These are phyloP conservation scores for Hydroisotoma schaefferi DNA, from an alignment of 2,888 invertebrate genomes.

Conservation along the genomic window DNA sequence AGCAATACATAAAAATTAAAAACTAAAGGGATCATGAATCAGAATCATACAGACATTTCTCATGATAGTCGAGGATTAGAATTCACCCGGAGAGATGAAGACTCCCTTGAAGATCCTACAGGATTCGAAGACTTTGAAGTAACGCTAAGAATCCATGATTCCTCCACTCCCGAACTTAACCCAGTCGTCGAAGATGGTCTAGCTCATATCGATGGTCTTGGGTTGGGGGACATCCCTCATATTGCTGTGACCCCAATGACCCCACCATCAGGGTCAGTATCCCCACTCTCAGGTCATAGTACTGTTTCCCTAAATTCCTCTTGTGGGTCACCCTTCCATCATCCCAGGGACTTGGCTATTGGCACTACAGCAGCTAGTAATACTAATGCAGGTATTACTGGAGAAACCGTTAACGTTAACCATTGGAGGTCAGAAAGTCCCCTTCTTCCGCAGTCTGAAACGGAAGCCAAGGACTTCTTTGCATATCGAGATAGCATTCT, in stretches of 20 bases:
- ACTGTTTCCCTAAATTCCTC: conserved; percentile 41
- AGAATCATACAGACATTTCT: too few relatives aligned
- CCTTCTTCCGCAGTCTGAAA: conserved; percentile 52
- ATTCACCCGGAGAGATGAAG: conserved; percentile 42
- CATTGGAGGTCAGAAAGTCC: conserved; percentile 44
- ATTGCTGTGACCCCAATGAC: conserved; percentile 47
- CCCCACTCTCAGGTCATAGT: conserved; percentile 37
- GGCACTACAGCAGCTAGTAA: conserved; percentile 18
- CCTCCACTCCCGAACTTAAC: not conserved
- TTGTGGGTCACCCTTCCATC: conserved; percentile 18
- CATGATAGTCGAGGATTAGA: too few relatives aligned
- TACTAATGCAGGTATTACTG: conserved; percentile 24
- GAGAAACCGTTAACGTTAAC: not conserved
- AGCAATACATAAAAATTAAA: too few relatives aligned
- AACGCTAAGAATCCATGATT: conserved; percentile 48
- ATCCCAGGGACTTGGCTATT: conserved; percentile 12
- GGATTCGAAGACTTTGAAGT: conserved; percentile 48
- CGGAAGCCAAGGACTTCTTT: conserved; percentile 67
- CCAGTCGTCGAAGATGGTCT: not conserved
- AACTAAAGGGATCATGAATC: too few relatives aligned
- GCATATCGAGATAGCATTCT: conserved; percentile 70
- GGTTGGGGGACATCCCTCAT: conserved; percentile 29
- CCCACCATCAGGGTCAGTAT: conserved; percentile 35
- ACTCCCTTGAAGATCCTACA: conserved; percentile 39
- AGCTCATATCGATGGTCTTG: not conserved